Conservation (phyloP, 2,797 vertebrate species). For the Anguilla obscura region DNA sequence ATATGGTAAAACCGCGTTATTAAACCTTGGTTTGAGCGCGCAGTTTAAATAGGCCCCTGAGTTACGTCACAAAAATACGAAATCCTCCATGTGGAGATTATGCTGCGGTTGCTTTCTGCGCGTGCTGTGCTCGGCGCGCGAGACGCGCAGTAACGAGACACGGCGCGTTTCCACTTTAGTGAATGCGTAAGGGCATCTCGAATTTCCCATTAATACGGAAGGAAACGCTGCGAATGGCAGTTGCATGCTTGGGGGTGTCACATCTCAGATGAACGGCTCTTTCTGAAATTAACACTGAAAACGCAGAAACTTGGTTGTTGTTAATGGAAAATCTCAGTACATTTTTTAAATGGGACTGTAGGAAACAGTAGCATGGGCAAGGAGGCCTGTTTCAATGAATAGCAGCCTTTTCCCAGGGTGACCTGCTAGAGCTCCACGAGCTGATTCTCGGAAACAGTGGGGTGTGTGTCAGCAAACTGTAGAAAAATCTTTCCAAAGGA, state of each 20-base stretch:
- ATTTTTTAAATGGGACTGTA: not conserved
- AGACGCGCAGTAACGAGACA: not conserved
- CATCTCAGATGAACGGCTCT: too few species aligned
- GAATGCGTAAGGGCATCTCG: not conserved
- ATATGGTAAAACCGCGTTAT: not conserved
- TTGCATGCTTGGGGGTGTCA: not conserved
- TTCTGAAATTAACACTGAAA: not conserved
- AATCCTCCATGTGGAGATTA: not conserved
- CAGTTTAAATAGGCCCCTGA: not conserved
- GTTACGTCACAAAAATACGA: not conserved
- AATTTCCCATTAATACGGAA: not conserved
- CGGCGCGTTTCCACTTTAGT: not conserved
- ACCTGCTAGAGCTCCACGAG: too few species aligned
- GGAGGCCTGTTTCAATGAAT: not conserved
- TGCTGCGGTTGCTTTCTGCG: not conserved
- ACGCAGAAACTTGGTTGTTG: not conserved
- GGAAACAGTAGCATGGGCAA: not conserved
- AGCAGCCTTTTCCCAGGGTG: not conserved
- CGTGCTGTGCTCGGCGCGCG: not conserved
- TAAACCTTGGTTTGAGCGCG: not conserved
- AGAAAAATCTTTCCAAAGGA: not conserved
- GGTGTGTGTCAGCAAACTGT: not conserved
- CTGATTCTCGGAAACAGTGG: not conserved
- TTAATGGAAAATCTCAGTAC: not conserved
- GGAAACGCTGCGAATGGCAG: not conserved